A percentile compares a stretch with the other conserved stretches of the same genome.
These are phyloP conservation scores for Bos taurus DNA, from an alignment of 2,113 vertebrate species.

Conservation along the genomic window DNA sequence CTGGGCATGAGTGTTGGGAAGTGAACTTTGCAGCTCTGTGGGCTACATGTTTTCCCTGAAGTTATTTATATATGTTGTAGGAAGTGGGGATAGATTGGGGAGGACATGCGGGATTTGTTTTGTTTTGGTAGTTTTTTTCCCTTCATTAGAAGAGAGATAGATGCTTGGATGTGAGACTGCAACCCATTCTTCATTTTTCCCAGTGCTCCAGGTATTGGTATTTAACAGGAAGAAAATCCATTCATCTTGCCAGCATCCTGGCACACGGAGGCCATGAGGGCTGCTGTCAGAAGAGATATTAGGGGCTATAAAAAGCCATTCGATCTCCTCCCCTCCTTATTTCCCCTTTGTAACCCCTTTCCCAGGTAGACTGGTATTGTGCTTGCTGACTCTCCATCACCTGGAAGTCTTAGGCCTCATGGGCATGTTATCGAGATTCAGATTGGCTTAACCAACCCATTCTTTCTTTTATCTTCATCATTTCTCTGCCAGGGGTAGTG, in stretches of 20 bases:
- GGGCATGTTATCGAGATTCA: constrained; percentile 71
- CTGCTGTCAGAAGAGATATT: constrained; percentile 82
- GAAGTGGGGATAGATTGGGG: neutral
- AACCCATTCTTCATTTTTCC: constrained; percentile 72
- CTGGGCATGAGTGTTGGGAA: neutral
- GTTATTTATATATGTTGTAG: neutral
- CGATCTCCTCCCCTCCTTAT: constrained; percentile 56
- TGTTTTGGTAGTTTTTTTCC: constrained; percentile 12
- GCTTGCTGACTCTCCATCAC: constrained; percentile 75
- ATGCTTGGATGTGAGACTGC: constrained; percentile 63
- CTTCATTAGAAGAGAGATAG: constrained; percentile 61
- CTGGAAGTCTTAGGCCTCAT: constrained; percentile 72
- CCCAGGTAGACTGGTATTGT: constrained; percentile 61
- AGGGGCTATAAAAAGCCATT: constrained; percentile 77
- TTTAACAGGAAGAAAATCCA: constrained; percentile 75
- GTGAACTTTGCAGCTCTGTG: neutral
- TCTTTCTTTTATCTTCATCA: neutral
- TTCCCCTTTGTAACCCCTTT: constrained; percentile 69
- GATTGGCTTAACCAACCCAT: neutral
- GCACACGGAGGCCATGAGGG: constrained; percentile 71
- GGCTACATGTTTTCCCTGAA: neutral
- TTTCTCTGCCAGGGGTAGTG: constrained; percentile 9
- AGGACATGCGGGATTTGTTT: neutral
- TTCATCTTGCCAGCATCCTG: constrained; percentile 75
- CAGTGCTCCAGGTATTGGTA: constrained; percentile 66